These are phyloP conservation scores for Automeris io DNA, from an alignment of 2,888 invertebrate genomes.

Conservation along the genomic window DNA sequence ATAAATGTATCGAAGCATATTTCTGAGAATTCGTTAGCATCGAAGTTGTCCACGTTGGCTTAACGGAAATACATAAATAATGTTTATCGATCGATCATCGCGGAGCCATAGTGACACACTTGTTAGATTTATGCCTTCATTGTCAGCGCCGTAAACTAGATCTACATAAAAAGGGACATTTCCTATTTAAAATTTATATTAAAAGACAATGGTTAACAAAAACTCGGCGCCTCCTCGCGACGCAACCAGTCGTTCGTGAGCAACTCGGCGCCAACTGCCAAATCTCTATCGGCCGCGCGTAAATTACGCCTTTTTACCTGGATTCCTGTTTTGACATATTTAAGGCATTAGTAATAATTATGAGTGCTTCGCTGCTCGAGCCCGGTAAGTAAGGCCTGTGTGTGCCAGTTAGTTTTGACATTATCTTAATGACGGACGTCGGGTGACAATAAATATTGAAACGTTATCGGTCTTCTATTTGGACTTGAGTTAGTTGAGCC, in stretches of 20 bases:
- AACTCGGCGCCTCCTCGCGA: constrained; percentile 71
- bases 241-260: constrained; percentile 39
- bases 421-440: constrained; percentile 75
- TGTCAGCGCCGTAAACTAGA: constrained; percentile 75
- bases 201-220: constrained; percentile 76
- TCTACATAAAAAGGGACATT: constrained; percentile 76
- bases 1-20: constrained; percentile 4
- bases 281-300: constrained; percentile 75
- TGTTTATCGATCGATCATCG: constrained; percentile 76
- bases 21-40: constrained; percentile 50
- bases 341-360: constrained; percentile 78
- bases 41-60: constrained; percentile 42
- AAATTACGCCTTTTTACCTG: constrained; percentile 78
- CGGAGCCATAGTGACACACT: constrained; percentile 58
- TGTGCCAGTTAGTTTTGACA: constrained; percentile 71
- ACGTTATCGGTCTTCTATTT: constrained; percentile 68
- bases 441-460: constrained; percentile 75
- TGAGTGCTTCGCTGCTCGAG: constrained; percentile 63
- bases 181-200: constrained; percentile 77
- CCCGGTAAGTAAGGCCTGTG: constrained; percentile 54
- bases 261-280: constrained; percentile 73
- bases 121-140: constrained; percentile 75
- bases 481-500: constrained; percentile 52
- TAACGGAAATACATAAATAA: constrained; percentile 74
- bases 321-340: constrained; percentile 78